These are phyloP conservation scores for Sebastes diploproa DNA, from an alignment of 2,797 vertebrate genomes.

Conservation along the genomic window DNA sequence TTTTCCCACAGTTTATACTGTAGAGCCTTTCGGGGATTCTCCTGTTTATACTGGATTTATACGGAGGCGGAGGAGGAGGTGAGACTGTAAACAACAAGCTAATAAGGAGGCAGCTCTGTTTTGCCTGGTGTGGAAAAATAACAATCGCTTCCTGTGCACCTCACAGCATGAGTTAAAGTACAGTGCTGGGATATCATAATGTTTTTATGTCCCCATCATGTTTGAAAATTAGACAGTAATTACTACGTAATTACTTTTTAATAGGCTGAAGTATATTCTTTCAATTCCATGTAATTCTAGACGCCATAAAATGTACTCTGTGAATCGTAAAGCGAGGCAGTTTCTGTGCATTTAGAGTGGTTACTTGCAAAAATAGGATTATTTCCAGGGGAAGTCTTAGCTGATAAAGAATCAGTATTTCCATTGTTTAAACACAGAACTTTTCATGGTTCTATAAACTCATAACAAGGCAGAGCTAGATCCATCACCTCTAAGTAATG, in stretches of 20 bases:
- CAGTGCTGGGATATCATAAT: conserved; percentile 30
- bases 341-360: background rate
- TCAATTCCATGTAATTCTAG: conserved; percentile 1
- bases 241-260: conserved; percentile 35
- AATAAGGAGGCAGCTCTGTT: conserved; percentile 55
- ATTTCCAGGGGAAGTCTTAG: background rate
- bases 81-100: conserved; percentile 59
- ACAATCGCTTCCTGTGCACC: conserved; percentile 41
- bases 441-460: background rate
- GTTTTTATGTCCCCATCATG: conserved; percentile 35
- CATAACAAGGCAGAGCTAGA: background rate
- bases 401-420: background rate
- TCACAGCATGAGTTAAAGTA: conserved; percentile 36
- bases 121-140: conserved; percentile 43
- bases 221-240: conserved; percentile 41
- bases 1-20: conserved; percentile 59
- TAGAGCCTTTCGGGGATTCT: conserved; percentile 49
- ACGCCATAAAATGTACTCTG: background rate
- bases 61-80: conserved; percentile 43
- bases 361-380: background rate
- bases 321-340: background rate
- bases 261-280: conserved; percentile 15
- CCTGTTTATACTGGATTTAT: conserved; percentile 52
- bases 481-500: background rate
- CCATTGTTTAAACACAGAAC: background rate